A percentile compares a stretch with the other conserved stretches of the same genome.
Evolutionary conservation across 2,888 invertebrate species (phyloP).

Genomic region (Tromatobia lineatoria): DNA sequence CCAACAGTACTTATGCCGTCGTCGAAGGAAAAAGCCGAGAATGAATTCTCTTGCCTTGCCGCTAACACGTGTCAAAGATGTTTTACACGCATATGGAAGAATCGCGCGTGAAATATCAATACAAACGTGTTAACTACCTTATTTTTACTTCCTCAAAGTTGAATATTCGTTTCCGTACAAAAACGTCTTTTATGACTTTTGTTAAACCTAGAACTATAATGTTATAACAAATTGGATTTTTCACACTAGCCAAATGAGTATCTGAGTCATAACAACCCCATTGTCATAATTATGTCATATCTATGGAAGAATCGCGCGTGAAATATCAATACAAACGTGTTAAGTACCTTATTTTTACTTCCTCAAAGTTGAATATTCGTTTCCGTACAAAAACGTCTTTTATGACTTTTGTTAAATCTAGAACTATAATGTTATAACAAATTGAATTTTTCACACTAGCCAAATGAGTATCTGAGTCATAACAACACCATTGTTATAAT

Average conservation of each 20-base stretch:
- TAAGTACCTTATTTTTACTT: background rate
- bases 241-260: too few relatives aligned
- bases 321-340: conserved; percentile 2
- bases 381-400: background rate
- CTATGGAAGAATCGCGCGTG: conserved; percentile 1
- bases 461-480: too few relatives aligned
- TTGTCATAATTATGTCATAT: too few relatives aligned
- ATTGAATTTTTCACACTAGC: too few relatives aligned
- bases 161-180: background rate
- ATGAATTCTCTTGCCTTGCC: background rate
- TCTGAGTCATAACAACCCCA: too few relatives aligned
- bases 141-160: background rate
- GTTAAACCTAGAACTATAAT: background rate
- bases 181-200: background rate
- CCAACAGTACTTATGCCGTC: background rate
- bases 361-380: background rate
- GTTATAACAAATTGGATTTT: background rate
- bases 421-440: background rate
- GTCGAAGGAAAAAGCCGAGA: conserved; percentile 9
- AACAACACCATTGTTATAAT: too few relatives aligned
- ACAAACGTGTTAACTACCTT: background rate
- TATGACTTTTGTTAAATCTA: background rate
- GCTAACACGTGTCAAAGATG: background rate
- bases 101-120: conserved; percentile 7
- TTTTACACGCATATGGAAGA: background rate